Percentiles rank a stretch among this genome's conserved stretches.
These are phyloP conservation scores for Formicarius rufipectus DNA, from an alignment of 2,113 vertebrate genomes.

Conservation along the genomic window DNA sequence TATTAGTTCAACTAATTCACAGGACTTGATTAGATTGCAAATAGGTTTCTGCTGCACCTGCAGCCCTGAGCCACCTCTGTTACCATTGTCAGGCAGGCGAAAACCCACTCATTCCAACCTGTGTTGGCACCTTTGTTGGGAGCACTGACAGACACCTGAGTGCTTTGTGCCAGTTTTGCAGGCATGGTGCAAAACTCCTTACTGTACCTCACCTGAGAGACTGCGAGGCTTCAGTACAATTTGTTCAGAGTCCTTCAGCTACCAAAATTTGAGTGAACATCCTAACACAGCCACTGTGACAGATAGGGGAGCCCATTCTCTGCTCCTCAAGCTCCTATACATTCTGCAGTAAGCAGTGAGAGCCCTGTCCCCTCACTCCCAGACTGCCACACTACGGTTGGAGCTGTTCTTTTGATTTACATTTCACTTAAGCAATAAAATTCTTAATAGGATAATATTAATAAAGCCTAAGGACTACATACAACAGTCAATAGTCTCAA, in stretches of 20 bases:
- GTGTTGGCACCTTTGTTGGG: accelerated
- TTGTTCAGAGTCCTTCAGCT: neutral
- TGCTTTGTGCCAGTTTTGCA: neutral
- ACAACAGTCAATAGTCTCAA: neutral
- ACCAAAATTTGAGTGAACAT: neutral
- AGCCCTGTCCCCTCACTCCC: accelerated
- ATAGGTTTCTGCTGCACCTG: neutral
- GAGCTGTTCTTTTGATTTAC: neutral
- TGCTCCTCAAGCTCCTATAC: accelerated
- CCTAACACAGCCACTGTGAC: accelerated
- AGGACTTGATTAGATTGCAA: neutral
- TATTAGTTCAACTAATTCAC: neutral
- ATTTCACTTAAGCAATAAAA: neutral
- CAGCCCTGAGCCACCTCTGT: accelerated
- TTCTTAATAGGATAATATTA: neutral
- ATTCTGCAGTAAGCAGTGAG: accelerated
- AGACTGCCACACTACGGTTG: too few species aligned
- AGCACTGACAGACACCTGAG: neutral
- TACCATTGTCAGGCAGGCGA: neutral
- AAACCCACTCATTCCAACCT: neutral
- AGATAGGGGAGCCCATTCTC: neutral
- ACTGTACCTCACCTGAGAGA: neutral
- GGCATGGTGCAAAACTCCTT: too few species aligned
- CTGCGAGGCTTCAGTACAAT: neutral
- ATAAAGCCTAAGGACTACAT: neutral